Conservation (phyloP, 2,797 vertebrate genomes). For the Crenichthys baileyi region DNA sequence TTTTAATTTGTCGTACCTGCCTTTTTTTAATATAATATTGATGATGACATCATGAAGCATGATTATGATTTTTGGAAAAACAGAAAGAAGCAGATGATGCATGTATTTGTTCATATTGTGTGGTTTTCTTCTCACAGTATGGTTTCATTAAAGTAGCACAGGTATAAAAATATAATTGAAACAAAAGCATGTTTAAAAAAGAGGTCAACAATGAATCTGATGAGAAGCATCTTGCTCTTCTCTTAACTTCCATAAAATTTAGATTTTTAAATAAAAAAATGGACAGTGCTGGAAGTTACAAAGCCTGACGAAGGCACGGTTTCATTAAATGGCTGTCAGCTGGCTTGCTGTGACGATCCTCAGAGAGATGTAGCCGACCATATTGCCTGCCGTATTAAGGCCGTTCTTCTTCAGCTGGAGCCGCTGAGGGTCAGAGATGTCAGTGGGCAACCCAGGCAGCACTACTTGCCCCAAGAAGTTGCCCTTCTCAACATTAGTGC, state of each 20-base stretch:
- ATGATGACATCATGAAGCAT: neutral
- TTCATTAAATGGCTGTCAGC: conserved; percentile 85
- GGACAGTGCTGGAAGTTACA: neutral
- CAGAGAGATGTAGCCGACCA: conserved; percentile 86
- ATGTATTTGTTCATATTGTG: neutral
- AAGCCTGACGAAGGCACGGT: neutral
- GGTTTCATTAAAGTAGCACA: conserved; percentile 20
- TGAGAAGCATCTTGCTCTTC: neutral
- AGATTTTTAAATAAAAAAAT: neutral
- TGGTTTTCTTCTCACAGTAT: conserved; percentile 9
- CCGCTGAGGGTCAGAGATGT: conserved; percentile 75
- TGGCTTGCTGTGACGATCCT: conserved; percentile 83
- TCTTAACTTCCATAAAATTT: conserved; percentile 4
- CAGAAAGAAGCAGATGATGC: neutral
- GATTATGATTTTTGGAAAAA: neutral
- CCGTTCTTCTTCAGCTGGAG: conserved; percentile 84
- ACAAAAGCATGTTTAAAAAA: conserved; percentile 11
- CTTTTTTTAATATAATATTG: conserved; percentile 4
- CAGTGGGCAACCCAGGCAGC: conserved; percentile 79
- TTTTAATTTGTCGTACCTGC: conserved; percentile 5
- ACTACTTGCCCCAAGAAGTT: conserved; percentile 89
- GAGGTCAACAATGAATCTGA: neutral
- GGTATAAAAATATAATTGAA: conserved; percentile 45
- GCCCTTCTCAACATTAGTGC: conserved; percentile 84
- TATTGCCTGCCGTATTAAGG: conserved; percentile 72